Conservation (phyloP, 2,888 invertebrate species). For the Eilema depressum region DNA sequence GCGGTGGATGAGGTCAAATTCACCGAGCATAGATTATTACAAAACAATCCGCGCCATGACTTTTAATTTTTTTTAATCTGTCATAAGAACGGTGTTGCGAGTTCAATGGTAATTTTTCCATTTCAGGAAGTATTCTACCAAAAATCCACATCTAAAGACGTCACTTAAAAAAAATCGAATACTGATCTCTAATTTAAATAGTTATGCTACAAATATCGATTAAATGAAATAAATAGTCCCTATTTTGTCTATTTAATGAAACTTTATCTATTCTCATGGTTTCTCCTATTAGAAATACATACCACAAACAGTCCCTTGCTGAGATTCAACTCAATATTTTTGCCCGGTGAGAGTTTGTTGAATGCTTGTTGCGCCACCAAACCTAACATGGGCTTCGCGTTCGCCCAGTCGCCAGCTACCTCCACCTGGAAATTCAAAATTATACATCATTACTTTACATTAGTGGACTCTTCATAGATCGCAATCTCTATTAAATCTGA, state of each 20-base stretch:
- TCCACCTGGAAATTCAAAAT: constrained; percentile 67
- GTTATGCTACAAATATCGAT: no score
- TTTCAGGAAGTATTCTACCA: no score
- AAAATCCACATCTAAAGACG: no score
- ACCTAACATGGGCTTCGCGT: constrained; percentile 89
- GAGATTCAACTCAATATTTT: constrained; percentile 89
- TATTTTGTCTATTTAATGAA: background rate
- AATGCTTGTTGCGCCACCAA: constrained; percentile 93
- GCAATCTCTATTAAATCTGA: background rate
- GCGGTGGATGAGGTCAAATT: no score
- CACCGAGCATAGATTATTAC: no score
- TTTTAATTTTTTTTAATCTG: no score
- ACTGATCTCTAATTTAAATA: no score
- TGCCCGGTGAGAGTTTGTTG: constrained; percentile 86
- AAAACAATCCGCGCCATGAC: no score
- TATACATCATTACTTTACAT: background rate
- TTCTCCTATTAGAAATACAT: constrained; percentile 67
- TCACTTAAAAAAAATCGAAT: no score
- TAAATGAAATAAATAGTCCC: no score
- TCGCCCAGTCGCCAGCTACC: constrained; percentile 80
- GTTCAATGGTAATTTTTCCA: no score
- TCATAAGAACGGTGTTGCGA: no score
- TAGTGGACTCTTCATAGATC: background rate
- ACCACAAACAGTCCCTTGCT: constrained; percentile 95
- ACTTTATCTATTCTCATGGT: background rate